A percentile compares a stretch with the other conserved stretches of the same genome.
phyloP scores from a whole-genome alignment of 2,113 vertebrate species.

The Procavia capensis region DNA sequence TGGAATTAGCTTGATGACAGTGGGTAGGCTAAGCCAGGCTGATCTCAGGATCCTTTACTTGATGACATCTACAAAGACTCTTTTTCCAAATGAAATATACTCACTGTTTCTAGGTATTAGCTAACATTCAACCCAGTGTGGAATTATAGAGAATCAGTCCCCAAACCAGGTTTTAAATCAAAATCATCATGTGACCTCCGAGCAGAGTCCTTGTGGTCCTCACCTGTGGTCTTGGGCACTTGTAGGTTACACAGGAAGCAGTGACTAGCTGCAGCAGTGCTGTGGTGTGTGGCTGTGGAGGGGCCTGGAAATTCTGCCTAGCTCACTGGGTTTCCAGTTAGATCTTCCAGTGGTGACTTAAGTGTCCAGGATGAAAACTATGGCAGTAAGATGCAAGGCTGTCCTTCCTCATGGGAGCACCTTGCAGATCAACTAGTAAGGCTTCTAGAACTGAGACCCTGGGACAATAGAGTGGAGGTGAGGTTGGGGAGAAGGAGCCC shows the following conservation, averaged over 20 bases:
- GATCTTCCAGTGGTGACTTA: neutral
- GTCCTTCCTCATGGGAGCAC: neutral
- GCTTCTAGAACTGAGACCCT: neutral
- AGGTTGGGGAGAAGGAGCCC: neutral
- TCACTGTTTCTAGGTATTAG: neutral
- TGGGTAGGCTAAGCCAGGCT: no score
- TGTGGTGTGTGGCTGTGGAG: neutral
- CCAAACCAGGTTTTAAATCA: neutral
- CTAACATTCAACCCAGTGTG: neutral
- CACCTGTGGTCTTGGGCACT: fast-evolving
- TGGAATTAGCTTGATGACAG: no score
- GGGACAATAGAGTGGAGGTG: neutral
- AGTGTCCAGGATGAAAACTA: neutral
- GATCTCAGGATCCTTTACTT: neutral
- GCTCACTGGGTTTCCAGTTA: neutral
- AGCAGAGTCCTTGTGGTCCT: fast-evolving
- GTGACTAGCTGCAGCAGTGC: neutral
- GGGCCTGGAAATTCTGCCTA: neutral
- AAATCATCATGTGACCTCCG: neutral
- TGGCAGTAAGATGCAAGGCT: neutral
- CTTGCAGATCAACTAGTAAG: neutral
- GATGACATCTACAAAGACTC: neutral
- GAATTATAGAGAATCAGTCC: neutral
- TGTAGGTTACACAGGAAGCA: fast-evolving
- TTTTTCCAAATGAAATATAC: neutral